Base-by-base conservation (phyloP, 2,113 vertebrate genomes). In the Apus apus region DNA sequence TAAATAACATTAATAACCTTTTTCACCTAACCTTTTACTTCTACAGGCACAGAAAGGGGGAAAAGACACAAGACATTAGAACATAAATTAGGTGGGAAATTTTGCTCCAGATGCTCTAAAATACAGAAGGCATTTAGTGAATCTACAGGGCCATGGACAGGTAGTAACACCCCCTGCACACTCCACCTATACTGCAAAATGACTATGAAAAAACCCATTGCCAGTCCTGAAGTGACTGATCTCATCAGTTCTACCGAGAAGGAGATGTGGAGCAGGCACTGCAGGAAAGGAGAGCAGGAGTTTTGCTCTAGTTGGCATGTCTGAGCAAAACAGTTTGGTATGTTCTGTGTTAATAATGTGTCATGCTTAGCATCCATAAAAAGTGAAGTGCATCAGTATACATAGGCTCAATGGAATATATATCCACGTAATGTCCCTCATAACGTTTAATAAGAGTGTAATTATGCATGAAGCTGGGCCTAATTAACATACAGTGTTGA, bases 41-140 rank as follows among this genome's bases (percentile, higher is more conserved):
- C 72, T 76, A 48, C 22, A 5, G 3, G n/a, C 15, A 14, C 1
- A 1, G 12, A 21, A 32, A 13, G 1, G 5, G 6, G 6, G 8
- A 3, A 27, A 84, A 64, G 25, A 26, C 13, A 85, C 7, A 64
- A 15, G 10, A 19, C 9, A 5, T 8, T 64, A 17, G 29, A 46
- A 79, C 9, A 72, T 8, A 90, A 88, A 79, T 79, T 20, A 15
- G 6, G 9, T 23, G 15, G 9, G 82, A 85, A 87, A 26, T 14
- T 36, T 75, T 72, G 11, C 22, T 91, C 11, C 7, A 26, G 48
- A 78, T 40, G 8, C 30, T 72, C 17, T 56, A 30, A 93, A 66
- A 50, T 62, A 8, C 46, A 54, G 36, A 87, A 93, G 36, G 4
- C 5, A 13, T 29, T 93, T 58, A 64, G 18, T 27, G 43, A 43